phyloP scores from a whole-genome alignment of 1,140 invertebrate species.

The Thalassaphorura encarpata region DNA sequence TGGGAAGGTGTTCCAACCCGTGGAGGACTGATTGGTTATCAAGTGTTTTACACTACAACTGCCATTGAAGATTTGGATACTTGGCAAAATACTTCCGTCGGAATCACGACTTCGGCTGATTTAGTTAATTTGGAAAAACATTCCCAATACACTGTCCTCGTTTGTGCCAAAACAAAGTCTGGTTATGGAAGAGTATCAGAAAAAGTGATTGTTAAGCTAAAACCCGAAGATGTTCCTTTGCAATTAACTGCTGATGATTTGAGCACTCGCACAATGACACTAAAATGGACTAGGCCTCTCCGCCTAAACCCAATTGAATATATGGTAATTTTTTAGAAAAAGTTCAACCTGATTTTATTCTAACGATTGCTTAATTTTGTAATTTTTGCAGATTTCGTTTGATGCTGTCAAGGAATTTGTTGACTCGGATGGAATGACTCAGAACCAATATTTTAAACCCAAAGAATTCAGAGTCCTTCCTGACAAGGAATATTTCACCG shows the following conservation, averaged over 20 bases:
- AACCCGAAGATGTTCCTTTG: conserved; percentile 81
- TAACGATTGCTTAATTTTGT: background rate
- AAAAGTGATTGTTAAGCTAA: conserved; percentile 73
- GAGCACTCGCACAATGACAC: conserved; percentile 52
- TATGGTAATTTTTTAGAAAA: too few species aligned
- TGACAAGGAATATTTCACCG: conserved; percentile 55
- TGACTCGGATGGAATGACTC: conserved; percentile 83
- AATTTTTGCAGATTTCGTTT: conserved; percentile 57
- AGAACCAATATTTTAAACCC: conserved; percentile 68
- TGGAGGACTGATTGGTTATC: conserved; percentile 75
- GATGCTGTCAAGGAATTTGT: conserved; percentile 91
- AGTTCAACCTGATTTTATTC: too few species aligned
- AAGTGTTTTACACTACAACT: conserved; percentile 85
- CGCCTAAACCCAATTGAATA: conserved; percentile 79
- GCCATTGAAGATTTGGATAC: conserved; percentile 84
- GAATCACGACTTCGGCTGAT: conserved; percentile 78
- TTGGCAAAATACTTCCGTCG: conserved; percentile 75
- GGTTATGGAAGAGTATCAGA: conserved; percentile 46
- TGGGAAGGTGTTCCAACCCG: conserved; percentile 87
- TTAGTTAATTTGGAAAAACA: conserved; percentile 81
- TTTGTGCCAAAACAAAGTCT: conserved; percentile 68
- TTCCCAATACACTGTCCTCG: conserved; percentile 83
- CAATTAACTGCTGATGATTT: conserved; percentile 75
- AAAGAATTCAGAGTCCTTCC: conserved; percentile 60
- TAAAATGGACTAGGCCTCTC: conserved; percentile 87